phyloP scores from a whole-genome alignment of 2,888 invertebrate genomes.

The Eilema sororculum region DNA sequence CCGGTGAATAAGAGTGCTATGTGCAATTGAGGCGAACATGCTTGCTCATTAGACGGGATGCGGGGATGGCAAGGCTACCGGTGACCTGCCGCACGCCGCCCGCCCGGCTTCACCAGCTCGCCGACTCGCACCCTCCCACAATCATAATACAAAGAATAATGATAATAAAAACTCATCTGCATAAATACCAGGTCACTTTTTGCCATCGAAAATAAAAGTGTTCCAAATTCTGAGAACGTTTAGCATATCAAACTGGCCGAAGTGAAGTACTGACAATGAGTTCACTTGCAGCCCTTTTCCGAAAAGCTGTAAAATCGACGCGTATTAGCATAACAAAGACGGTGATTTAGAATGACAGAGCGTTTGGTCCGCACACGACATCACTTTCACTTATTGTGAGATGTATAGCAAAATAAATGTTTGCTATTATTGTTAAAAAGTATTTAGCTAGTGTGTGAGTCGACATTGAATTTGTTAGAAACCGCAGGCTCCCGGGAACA shows the following conservation, averaged over 20 bases:
- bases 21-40: conserved; percentile 86
- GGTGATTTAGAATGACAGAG: conserved; percentile 78
- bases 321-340: conserved; percentile 84
- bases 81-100: conserved; percentile 38
- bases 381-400: conserved; percentile 80
- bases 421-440: conserved; percentile 64
- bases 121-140: conserved; percentile 23
- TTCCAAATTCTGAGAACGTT: conserved; percentile 71
- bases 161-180: conserved; percentile 35
- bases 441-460: conserved; percentile 62
- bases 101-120: conserved; percentile 31
- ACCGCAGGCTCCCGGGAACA: conserved; percentile 76
- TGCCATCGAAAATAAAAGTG: conserved; percentile 50
- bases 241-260: conserved; percentile 69
- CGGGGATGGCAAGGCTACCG: conserved; percentile 52
- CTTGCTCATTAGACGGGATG: conserved; percentile 82
- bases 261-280: conserved; percentile 68
- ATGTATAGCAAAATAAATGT: conserved; percentile 58
- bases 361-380: conserved; percentile 63
- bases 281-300: conserved; percentile 71
- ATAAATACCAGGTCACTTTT: conserved; percentile 45
- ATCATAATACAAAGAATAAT: conserved; percentile 41
- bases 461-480: conserved; percentile 75
- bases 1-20: conserved; percentile 85
- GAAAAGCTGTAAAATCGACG: conserved; percentile 79